Evolutionary conservation across 2,888 invertebrate species (phyloP).

Genomic region (Pteria penguin): DNA sequence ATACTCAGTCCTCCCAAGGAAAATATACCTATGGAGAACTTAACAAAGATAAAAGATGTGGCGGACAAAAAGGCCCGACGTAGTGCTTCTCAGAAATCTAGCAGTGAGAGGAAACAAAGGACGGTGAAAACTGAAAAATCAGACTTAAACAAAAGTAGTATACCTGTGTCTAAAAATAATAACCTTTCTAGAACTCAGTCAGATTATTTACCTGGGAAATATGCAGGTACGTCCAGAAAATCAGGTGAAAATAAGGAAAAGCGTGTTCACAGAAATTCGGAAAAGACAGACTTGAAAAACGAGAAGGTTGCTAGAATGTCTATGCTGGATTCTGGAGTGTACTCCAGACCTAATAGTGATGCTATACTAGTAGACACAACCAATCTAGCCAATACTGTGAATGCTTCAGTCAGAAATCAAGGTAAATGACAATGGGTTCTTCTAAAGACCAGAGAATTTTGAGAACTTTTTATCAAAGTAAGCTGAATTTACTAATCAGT

Average conservation of each 20-base stretch:
- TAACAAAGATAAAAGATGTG: conserved; percentile 56
- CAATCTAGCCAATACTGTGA: neutral
- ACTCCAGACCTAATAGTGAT: conserved; percentile 69
- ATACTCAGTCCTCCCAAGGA: conserved; percentile 43
- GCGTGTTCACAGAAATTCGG: conserved; percentile 23
- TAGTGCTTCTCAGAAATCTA: conserved; percentile 47
- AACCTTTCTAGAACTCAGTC: conserved; percentile 61
- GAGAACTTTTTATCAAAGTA: too few species aligned
- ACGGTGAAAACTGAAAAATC: conserved; percentile 38
- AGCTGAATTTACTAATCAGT: too few species aligned
- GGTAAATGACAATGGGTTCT: too few species aligned
- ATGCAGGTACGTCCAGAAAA: conserved; percentile 52
- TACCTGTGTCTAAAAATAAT: conserved; percentile 54
- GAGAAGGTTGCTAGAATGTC: conserved; percentile 46
- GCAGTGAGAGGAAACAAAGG: conserved; percentile 35
- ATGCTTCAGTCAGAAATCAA: too few species aligned
- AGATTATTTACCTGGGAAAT: conserved; percentile 60
- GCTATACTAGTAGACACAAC: conserved; percentile 56
- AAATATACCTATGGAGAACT: conserved; percentile 41
- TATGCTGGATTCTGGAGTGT: conserved; percentile 64
- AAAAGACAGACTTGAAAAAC: conserved; percentile 44
- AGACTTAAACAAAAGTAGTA: conserved; percentile 49
- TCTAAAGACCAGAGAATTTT: too few species aligned
- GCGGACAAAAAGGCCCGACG: conserved; percentile 49
- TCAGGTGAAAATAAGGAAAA: conserved; percentile 47